Conservation (phyloP, 1,140 invertebrate species). For the Brachionus manjavacas region DNA sequence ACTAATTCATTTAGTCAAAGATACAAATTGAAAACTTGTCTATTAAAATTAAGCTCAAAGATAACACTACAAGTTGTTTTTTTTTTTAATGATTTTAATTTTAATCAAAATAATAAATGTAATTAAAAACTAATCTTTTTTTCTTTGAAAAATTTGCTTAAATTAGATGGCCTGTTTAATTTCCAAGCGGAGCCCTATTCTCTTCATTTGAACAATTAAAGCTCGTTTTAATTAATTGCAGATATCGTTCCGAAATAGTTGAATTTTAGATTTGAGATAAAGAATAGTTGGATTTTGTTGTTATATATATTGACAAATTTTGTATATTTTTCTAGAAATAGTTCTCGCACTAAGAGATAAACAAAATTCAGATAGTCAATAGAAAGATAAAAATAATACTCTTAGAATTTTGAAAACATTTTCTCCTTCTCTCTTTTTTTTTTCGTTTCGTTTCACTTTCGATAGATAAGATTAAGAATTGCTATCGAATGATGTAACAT, state of each 20-base stretch:
- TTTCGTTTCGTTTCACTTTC: background rate
- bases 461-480: background rate
- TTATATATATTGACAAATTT: background rate
- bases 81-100: background rate
- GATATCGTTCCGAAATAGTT: background rate
- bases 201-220: background rate
- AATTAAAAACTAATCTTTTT: slow-evolving; percentile 17
- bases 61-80: no score
- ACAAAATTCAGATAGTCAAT: background rate
- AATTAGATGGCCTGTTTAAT: slow-evolving; percentile 8
- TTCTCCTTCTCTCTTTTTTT: background rate
- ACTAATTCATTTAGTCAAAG: background rate
- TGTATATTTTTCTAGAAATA: background rate
- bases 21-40: background rate
- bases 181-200: background rate
- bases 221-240: background rate
- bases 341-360: background rate
- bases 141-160: no score
- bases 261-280: background rate
- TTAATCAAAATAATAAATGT: background rate
- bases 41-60: slow-evolving; percentile 17
- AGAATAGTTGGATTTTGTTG: background rate
- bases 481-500: background rate
- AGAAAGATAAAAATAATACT: background rate
- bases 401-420: background rate